These are phyloP conservation scores for Protomyctophum bolini DNA, from an alignment of 2,113 vertebrate genomes.

Conservation along the genomic window DNA sequence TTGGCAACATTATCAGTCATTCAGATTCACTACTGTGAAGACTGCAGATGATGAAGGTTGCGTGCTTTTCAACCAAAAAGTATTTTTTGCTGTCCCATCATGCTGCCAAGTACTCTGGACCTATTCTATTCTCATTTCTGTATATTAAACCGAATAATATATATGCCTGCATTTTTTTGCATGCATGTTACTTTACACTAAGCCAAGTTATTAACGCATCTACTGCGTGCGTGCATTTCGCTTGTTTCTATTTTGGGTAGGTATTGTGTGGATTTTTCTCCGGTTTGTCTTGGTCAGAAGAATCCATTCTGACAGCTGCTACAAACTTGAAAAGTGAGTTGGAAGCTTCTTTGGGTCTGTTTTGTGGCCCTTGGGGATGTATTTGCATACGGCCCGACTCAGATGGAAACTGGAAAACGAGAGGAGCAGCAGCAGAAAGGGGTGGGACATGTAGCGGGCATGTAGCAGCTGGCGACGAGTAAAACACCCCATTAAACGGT, in stretches of 20 bases:
- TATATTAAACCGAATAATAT: no score
- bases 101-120: no score
- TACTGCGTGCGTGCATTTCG: not conserved
- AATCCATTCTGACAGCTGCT: constrained; percentile 5
- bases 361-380: constrained; percentile 35
- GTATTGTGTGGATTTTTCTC: not conserved
- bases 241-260: not conserved
- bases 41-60: no score
- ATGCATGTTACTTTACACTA: no score
- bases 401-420: constrained; percentile 68
- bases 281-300: not conserved
- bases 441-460: constrained; percentile 28
- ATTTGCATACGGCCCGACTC: constrained; percentile 65
- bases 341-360: constrained; percentile 15
- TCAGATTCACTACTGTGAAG: no score
- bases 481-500: constrained; percentile 29
- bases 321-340: constrained; percentile 28
- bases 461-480: constrained; percentile 55
- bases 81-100: no score
- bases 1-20: no score
- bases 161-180: no score
- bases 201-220: not conserved
- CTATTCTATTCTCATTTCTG: no score
- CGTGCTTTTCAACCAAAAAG: no score
- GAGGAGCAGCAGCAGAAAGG: constrained; percentile 41